phyloP scores from a whole-genome alignment of 2,888 invertebrate genomes.

The Orthonevra nobilis region DNA sequence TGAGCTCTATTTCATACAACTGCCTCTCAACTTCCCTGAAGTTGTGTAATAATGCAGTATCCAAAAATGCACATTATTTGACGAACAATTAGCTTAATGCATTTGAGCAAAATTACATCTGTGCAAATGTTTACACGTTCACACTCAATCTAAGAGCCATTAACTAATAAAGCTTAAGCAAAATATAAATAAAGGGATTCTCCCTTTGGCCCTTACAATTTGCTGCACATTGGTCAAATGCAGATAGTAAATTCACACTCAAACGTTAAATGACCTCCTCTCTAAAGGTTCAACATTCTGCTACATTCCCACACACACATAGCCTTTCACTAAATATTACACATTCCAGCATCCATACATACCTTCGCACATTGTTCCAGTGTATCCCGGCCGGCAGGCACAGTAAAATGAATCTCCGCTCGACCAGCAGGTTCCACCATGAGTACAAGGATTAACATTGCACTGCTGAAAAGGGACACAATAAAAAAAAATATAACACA shows the following conservation, averaged over 20 bases:
- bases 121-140: not conserved
- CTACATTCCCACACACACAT: too few species aligned
- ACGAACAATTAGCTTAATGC: slow-evolving; percentile 7
- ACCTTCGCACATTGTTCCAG: slow-evolving; percentile 90
- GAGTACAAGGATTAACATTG: slow-evolving; percentile 87
- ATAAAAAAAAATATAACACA: slow-evolving; percentile 35
- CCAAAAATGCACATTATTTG: too few species aligned
- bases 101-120: not conserved
- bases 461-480: slow-evolving; percentile 82
- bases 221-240: slow-evolving; percentile 29
- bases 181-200: too few species aligned
- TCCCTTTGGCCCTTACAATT: too few species aligned
- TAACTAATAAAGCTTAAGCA: slow-evolving; percentile 13
- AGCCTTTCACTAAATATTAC: slow-evolving; percentile 14
- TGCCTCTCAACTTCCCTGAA: too few species aligned
- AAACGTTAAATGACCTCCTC: slow-evolving; percentile 48
- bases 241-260: slow-evolving; percentile 32
- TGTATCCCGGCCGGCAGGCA: slow-evolving; percentile 89
- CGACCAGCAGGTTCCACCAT: slow-evolving; percentile 90
- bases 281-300: slow-evolving; percentile 32
- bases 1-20: too few species aligned
- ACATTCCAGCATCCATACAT: slow-evolving; percentile 81
- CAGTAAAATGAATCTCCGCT: slow-evolving; percentile 89
- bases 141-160: not conserved
- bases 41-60: too few species aligned